A percentile compares a stretch with the other conserved stretches of the same genome.
phyloP scores from a whole-genome alignment of 2,113 vertebrate genomes.

The Thunnus thynnus region DNA sequence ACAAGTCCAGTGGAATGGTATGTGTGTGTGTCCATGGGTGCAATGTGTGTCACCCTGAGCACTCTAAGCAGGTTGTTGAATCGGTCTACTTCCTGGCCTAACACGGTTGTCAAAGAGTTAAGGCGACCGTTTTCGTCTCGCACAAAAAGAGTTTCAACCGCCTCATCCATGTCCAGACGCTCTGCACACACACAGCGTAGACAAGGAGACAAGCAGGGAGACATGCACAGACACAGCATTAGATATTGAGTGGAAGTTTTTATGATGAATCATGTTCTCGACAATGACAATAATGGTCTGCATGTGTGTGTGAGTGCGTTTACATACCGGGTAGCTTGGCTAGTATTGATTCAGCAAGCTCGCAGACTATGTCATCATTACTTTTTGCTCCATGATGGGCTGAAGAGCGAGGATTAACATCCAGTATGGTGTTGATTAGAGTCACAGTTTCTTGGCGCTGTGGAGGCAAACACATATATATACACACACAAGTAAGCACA shows the following conservation, averaged over 20 bases:
- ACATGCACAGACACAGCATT: not conserved
- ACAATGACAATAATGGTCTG: not conserved
- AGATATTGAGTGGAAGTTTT: not conserved
- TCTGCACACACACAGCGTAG: conserved; percentile 72
- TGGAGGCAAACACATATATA: conserved; percentile 16
- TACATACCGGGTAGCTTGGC: conserved; percentile 80
- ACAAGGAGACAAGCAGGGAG: not conserved
- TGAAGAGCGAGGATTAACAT: conserved; percentile 85
- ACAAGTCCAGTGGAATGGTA: not conserved
- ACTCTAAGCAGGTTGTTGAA: conserved; percentile 87
- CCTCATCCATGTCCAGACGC: conserved; percentile 84
- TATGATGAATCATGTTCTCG: not conserved
- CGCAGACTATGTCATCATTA: conserved; percentile 86
- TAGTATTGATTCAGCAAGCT: conserved; percentile 81
- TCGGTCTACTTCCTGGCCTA: conserved; percentile 87
- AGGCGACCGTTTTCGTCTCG: conserved; percentile 83
- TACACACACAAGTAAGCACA: not conserved
- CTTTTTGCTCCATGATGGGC: conserved; percentile 83
- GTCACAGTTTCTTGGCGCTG: conserved; percentile 86
- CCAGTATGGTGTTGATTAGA: conserved; percentile 85
- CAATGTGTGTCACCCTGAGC: conserved; percentile 73
- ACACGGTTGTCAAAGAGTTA: conserved; percentile 87
- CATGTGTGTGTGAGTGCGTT: not conserved
- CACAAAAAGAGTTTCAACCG: conserved; percentile 82
- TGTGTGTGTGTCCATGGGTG: not conserved